Evolutionary conservation across 2,113 vertebrate species (phyloP), one percentile per base, ranked within the genome.

Genomic region (Coryphaenoides rupestris): DNA sequence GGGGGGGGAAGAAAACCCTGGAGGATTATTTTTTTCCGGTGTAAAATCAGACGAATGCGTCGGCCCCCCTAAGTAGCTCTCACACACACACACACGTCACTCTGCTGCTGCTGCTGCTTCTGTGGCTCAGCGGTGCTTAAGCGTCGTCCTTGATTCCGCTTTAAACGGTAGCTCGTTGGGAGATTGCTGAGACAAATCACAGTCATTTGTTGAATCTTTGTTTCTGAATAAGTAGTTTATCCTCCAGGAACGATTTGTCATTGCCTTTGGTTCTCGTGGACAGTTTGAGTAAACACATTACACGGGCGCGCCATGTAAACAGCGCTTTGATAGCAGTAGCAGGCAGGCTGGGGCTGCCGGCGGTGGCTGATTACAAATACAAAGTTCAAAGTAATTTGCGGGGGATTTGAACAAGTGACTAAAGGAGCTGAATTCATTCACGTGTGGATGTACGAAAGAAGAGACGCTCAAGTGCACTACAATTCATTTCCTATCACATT

Each of bases 251-350:
- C 66, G 69, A 81, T 83, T 84, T 80, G 62, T 79, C 72, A 65
- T 66, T 68, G 63, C 19, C 61, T 75, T 26, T 65, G 75, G 82
- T 67, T 76, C 72, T 50, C 60, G n/a, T 58, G 69, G 76, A 82
- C 62, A 77, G 67, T 75, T 73, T 65, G 46, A 74, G 74, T 81
- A 85, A 83, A 84, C 75, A 78, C 65, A 72, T 68, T 78, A 80
- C 79, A n/a, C n/a, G 66, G 79, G 62, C 55, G 69, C 68, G 61
- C 74, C 68, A 84, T 22, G 62, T 64, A 75, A 81, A 78, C 69
- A 66, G 73, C 77, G 65, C 33, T 74, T 82, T 80, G 69, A 77
- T 58, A 56, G 63, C 70, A 54, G 59, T 69, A 65, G 62, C 57
- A 72, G 55, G 52, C 69, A 60, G 54, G 70, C 69, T 80, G 65